A percentile compares a stretch with the other conserved stretches of the same genome.
Conservation (phyloP, 2,113 vertebrate genomes). For the Albula glossodonta region DNA sequence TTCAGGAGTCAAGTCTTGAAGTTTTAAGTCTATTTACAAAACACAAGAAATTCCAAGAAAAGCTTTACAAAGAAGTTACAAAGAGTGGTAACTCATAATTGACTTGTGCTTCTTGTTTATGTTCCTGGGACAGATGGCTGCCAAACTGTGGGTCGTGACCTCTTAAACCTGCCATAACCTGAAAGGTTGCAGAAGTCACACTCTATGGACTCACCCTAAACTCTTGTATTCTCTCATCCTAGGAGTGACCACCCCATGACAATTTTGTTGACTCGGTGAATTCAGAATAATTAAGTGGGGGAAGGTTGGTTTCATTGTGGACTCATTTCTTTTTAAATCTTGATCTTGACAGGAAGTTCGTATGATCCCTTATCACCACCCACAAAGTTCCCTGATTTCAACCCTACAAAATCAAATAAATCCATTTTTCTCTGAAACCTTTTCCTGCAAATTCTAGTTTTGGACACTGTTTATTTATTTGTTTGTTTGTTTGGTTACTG, state of each 20-base stretch:
- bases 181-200: constrained; percentile 2
- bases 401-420: no score
- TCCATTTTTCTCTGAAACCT: no score
- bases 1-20: not conserved
- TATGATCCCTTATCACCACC: no score
- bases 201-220: not conserved
- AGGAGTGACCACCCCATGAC: not conserved
- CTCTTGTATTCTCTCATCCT: not conserved
- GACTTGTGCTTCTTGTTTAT: constrained; percentile 15
- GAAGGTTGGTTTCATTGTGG: not conserved
- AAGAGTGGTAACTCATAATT: not conserved
- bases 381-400: no score
- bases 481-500: no score
- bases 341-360: not conserved
- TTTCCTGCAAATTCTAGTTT: no score
- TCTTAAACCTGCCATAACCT: constrained; percentile 8
- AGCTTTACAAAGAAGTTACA: not conserved
- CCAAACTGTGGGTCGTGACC: not conserved
- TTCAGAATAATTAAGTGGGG: no score
- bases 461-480: no score
- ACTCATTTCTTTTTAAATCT: not conserved
- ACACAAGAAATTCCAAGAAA: not conserved
- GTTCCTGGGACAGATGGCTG: not conserved
- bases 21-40: not conserved
- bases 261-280: no score